These are phyloP conservation scores for Marasmarcha lunaedactyla DNA, from an alignment of 2,888 invertebrate genomes.

Conservation along the genomic window DNA sequence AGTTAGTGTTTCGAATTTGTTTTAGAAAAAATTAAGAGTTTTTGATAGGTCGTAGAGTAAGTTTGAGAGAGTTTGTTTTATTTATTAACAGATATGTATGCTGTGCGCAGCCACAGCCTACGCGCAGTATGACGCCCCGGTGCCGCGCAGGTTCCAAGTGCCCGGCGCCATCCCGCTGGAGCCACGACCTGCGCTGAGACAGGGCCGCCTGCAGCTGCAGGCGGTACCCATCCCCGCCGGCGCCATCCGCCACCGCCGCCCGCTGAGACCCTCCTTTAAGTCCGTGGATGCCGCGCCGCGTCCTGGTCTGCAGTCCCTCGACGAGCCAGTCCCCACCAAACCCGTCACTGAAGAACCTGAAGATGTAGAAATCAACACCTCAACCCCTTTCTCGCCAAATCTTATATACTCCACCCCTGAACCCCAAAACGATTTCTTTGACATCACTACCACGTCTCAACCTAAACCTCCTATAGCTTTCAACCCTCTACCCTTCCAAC, in stretches of 20 bases:
- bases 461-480: constrained; percentile 56
- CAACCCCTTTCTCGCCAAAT: constrained; percentile 58
- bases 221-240: constrained; percentile 26
- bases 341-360: constrained; percentile 78
- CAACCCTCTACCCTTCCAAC: constrained; percentile 50
- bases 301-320: constrained; percentile 55
- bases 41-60: no score
- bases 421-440: constrained; percentile 56
- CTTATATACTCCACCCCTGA: constrained; percentile 45
- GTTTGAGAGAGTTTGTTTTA: no score
- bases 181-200: constrained; percentile 21
- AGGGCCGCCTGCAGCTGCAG: constrained; percentile 42
- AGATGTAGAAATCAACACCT: constrained; percentile 68
- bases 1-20: no score
- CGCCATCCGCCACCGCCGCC: constrained; percentile 38
- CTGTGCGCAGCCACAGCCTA: constrained; percentile 63
- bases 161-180: constrained; percentile 72
- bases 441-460: constrained; percentile 55
- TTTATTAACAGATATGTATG: constrained; percentile 54
- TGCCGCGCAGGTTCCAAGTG: constrained; percentile 75
- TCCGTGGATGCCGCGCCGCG: constrained; percentile 54
- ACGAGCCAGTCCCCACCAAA: constrained; percentile 57
- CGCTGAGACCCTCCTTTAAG: constrained; percentile 55
- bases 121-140: constrained; percentile 64
- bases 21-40: no score